Evolutionary conservation across 2,113 vertebrate species (phyloP), one percentile per base, ranked within the genome.

Genomic region (Oryzias celebensis): DNA sequence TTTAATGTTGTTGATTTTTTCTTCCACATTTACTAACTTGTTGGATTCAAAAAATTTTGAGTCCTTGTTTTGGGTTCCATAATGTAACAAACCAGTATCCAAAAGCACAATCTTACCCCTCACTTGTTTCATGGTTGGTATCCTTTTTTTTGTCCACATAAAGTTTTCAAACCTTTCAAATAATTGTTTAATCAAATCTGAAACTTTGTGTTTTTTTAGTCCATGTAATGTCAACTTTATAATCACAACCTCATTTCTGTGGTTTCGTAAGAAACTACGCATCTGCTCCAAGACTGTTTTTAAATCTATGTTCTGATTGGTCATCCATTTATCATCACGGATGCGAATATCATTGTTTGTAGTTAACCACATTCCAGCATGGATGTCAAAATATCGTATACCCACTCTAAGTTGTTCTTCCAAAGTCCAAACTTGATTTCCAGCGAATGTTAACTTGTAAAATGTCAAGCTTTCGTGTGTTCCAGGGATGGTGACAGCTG

Each of bases 91-190:
- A 1, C 62, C 15, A 57, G 73, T 90, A 42, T 57, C 48, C 42
- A 91, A 46, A 2, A 91, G 62, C 28, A 90, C 59, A 15, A 91
- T 79, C 36, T 89, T 88, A 0, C 83, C 87, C 26, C 89, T 70
- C 7, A 44, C 86, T 5, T 7, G 45, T 5, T 70, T 4, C 69
- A 91, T 41, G 12, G 13, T 76, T 17, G 90, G 90, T 22, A 81
- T 62, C 0, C 7, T 18, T 0, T 0, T 26, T 0, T 56, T 0
- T 0, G 5, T 82, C 89, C 88, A 90, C 16, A 83, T 54, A 56
- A n/a, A 53, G 14, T 58, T 4, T 16, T 28, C 2, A 1, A 52
- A 42, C 2, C 55, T 62, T 10, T 45, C 4, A 4, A 77, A 50
- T 2, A 68, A 5, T 13, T 56, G 15, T 0, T 53, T 51, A 0